Evolutionary conservation across 37 sponge, comb jelly and placozoan species (phyloP).

Genomic region (Crambe crambe): DNA sequence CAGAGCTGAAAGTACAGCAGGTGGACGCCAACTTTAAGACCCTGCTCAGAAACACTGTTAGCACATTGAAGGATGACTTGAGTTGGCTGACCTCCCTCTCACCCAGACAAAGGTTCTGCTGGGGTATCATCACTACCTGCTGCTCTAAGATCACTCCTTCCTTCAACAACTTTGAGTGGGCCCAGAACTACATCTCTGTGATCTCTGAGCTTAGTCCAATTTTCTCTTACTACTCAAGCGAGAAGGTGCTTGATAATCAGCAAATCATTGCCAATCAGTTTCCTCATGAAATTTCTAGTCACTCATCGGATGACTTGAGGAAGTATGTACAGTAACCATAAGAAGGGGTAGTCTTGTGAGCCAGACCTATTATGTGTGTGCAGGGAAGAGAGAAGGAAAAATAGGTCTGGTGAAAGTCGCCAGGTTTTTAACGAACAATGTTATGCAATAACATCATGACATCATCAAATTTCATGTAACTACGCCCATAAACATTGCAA

Average conservation of each 20-base stretch:
- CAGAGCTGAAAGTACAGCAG: conserved; percentile 25
- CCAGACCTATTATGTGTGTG: too few species aligned
- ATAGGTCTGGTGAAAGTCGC: too few species aligned
- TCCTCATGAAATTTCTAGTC: conserved; percentile 15
- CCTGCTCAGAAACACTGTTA: conserved; percentile 9
- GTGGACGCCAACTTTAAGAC: not conserved
- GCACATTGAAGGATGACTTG: conserved; percentile 6
- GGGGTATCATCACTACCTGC: conserved; percentile 44
- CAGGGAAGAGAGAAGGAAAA: too few species aligned
- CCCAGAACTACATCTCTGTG: not conserved
- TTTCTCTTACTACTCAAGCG: conserved; percentile 21
- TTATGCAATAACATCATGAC: too few species aligned
- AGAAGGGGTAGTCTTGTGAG: too few species aligned
- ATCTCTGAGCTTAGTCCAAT: too few species aligned
- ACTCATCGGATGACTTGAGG: conserved; percentile 13
- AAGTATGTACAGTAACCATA: too few species aligned
- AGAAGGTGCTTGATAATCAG: conserved; percentile 6
- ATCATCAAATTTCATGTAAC: too few species aligned
- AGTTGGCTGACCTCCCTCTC: conserved; percentile 33
- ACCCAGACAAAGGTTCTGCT: conserved; percentile 47
- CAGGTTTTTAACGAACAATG: too few species aligned
- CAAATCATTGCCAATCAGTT: not conserved
- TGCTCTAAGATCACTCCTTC: conserved; percentile 20
- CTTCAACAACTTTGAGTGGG: not conserved
- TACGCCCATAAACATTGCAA: too few species aligned